Percentiles rank a stretch among this genome's conserved stretches.
Conservation (phyloP, 2,888 invertebrate genomes). For the Microplitis deprimator region DNA sequence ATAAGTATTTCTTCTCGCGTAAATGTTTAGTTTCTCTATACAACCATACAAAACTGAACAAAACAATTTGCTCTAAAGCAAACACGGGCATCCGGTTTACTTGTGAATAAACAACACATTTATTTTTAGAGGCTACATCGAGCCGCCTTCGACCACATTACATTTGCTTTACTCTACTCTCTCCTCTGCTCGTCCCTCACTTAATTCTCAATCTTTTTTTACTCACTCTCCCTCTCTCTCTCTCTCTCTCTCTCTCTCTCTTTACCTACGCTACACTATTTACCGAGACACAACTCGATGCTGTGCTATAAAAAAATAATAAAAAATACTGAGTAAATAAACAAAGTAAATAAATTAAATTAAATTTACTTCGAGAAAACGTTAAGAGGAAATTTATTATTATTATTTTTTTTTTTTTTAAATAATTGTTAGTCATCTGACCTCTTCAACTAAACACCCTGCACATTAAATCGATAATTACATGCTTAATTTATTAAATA, state of each 20-base stretch:
- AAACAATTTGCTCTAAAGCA: constrained; percentile 72
- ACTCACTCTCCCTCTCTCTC: constrained; percentile 25
- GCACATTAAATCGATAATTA: not conserved
- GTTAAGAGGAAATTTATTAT: constrained; percentile 9
- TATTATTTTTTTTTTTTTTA: not conserved
- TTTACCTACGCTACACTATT: constrained; percentile 40
- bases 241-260: constrained; percentile 27
- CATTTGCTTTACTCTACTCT: constrained; percentile 40
- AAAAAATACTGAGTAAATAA: constrained; percentile 37
- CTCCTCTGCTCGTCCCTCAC: constrained; percentile 33
- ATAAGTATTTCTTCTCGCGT: constrained; percentile 15
- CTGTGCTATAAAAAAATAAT: constrained; percentile 33
- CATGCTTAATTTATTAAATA: not conserved
- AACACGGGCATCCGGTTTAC: constrained; percentile 72
- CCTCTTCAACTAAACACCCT: not conserved
- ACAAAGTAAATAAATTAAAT: constrained; percentile 16
- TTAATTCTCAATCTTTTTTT: constrained; percentile 19
- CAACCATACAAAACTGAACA: constrained; percentile 65
- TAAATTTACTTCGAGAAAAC: constrained; percentile 2
- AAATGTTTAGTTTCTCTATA: constrained; percentile 47
- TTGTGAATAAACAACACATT: constrained; percentile 72
- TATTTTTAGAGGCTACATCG: constrained; percentile 69
- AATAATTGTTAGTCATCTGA: not conserved
- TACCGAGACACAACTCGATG: constrained; percentile 41
- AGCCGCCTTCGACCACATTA: constrained; percentile 52